phyloP scores from a whole-genome alignment of 2,113 vertebrate species.

The Apaloderma vittatum region DNA sequence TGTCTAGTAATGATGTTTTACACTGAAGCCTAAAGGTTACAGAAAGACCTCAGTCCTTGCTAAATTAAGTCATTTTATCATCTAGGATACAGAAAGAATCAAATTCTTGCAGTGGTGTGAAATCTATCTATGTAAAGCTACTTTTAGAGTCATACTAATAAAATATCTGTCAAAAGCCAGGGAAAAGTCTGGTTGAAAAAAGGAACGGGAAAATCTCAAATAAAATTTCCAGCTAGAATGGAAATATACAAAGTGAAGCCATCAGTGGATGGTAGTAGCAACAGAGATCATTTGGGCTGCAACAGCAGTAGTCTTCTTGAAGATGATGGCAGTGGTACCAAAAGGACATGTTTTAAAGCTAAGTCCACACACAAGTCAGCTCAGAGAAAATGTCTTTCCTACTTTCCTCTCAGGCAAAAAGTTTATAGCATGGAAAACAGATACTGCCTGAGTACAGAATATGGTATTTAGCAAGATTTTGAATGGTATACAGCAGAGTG shows the following conservation, averaged over 20 bases:
- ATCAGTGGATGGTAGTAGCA: not conserved
- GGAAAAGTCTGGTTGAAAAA: not conserved
- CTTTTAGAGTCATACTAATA: not conserved
- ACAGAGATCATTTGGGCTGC: not conserved
- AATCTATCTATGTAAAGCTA: not conserved
- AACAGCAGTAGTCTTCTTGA: not conserved
- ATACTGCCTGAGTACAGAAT: not conserved
- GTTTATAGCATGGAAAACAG: not conserved
- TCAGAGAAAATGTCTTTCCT: not conserved
- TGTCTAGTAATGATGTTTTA: not conserved
- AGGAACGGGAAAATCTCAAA: not conserved
- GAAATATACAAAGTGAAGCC: not conserved
- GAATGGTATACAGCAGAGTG: not conserved
- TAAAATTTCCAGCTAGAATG: not conserved
- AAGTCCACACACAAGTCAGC: fast-evolving
- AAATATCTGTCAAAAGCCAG: not conserved
- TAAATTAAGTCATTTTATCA: not conserved
- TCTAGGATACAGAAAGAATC: not conserved
- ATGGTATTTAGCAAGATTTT: not conserved
- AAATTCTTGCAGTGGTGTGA: not conserved
- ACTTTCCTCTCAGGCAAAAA: not conserved
- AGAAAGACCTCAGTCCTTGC: not conserved
- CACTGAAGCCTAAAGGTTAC: conserved; percentile 7
- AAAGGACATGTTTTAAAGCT: not conserved
- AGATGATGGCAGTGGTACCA: not conserved